Percentiles rank a stretch among this genome's conserved stretches.
These are phyloP conservation scores for Amblyraja radiata DNA, from an alignment of 2,797 vertebrate species.

Conservation along the genomic window DNA sequence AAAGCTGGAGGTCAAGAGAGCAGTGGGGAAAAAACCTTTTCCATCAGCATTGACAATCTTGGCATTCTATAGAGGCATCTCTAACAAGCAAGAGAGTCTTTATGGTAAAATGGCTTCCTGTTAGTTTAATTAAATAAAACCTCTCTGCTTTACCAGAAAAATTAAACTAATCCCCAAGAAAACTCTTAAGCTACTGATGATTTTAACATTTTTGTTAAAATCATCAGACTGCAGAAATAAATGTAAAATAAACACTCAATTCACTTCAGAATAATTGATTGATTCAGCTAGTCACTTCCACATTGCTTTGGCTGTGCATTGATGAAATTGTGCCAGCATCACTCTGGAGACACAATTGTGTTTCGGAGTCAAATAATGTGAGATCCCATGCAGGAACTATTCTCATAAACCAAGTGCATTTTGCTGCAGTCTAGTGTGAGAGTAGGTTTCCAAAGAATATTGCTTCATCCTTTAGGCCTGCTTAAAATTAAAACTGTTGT, in stretches of 20 bases:
- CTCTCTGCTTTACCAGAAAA: background rate
- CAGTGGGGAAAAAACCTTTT: background rate
- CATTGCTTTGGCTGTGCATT: background rate
- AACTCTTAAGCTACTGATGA: no score
- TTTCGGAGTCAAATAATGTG: background rate
- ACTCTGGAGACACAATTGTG: background rate
- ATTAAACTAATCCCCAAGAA: background rate
- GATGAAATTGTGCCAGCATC: background rate
- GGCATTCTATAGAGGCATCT: background rate
- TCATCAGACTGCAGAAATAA: background rate
- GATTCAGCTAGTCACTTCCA: background rate
- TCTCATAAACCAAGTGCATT: background rate
- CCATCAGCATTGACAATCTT: background rate
- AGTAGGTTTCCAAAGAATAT: background rate
- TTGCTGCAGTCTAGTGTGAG: background rate
- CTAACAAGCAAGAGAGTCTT: background rate
- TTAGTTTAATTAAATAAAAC: background rate
- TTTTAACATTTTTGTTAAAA: background rate
- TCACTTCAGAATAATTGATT: background rate
- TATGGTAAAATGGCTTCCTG: no score
- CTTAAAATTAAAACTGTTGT: background rate
- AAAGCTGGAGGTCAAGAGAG: background rate
- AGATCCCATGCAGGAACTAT: background rate
- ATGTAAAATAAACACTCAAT: background rate
- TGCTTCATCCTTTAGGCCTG: no score